These are phyloP conservation scores for Lottia gigantea DNA, from an alignment of 2,888 invertebrate species.

Conservation along the genomic window DNA sequence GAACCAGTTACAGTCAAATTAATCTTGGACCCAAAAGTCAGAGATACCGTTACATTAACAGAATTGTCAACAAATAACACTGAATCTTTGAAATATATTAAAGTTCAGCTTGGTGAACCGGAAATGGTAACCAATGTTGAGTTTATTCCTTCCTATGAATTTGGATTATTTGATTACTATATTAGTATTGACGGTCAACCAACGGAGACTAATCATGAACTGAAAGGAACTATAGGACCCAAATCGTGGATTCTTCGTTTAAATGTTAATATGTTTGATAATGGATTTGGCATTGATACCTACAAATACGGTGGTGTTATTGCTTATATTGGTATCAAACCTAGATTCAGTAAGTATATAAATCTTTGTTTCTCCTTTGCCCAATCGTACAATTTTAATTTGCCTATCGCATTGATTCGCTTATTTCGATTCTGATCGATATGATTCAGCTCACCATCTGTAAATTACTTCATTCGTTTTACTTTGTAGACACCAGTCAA, in stretches of 20 bases:
- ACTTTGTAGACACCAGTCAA: background rate
- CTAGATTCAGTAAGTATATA: background rate
- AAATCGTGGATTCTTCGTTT: background rate
- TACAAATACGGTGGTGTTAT: background rate
- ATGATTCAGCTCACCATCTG: too few relatives aligned
- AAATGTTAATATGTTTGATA: background rate
- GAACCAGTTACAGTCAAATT: slow-evolving; percentile 18
- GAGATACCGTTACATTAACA: slow-evolving; percentile 11
- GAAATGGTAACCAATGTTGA: slow-evolving; percentile 19
- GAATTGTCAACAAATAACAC: slow-evolving; percentile 21
- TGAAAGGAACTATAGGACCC: slow-evolving; percentile 8
- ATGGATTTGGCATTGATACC: background rate
- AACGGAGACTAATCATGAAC: slow-evolving; percentile 15
- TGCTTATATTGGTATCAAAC: background rate
- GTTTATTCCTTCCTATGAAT: slow-evolving; percentile 15
- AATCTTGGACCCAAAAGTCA: background rate
- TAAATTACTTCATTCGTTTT: too few relatives aligned
- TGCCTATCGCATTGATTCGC: too few relatives aligned
- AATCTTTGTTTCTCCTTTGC: too few relatives aligned
- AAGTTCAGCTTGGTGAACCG: slow-evolving; percentile 22
- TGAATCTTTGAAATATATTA: slow-evolving; percentile 17
- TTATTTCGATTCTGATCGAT: too few relatives aligned
- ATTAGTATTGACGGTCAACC: slow-evolving; percentile 18
- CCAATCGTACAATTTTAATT: too few relatives aligned
- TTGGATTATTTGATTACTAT: slow-evolving; percentile 24